These are phyloP conservation scores for Camponotus pennsylvanicus DNA, from an alignment of 1,140 invertebrate species.

Conservation along the genomic window DNA sequence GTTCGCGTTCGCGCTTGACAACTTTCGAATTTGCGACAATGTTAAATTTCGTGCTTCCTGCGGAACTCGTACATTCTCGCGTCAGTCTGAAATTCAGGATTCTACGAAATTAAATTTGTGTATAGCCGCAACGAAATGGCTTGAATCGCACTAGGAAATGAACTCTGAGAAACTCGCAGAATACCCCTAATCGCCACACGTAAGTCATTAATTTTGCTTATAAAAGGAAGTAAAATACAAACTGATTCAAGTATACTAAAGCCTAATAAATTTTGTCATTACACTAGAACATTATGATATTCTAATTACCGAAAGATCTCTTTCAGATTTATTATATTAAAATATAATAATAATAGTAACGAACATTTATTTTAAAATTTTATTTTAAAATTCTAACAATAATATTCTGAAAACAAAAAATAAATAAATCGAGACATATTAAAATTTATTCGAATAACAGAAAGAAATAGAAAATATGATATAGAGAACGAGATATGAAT, in stretches of 20 bases:
- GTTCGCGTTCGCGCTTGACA: neutral
- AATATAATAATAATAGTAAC: too few relatives aligned
- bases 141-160: slow-evolving; percentile 20
- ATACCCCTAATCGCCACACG: slow-evolving; percentile 2
- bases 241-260: too few relatives aligned
- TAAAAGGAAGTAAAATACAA: neutral
- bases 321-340: neutral
- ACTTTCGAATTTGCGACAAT: slow-evolving; percentile 22
- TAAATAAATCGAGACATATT: neutral
- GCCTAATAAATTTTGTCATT: too few relatives aligned
- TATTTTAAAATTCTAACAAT: too few relatives aligned
- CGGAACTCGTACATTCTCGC: neutral
- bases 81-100: neutral
- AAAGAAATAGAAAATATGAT: neutral
- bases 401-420: neutral
- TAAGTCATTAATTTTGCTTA: slow-evolving; percentile 3
- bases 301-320: neutral
- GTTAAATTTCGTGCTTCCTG: slow-evolving; percentile 46
- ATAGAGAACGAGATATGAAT: neutral
- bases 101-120: slow-evolving; percentile 8
- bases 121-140: neutral
- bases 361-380: too few relatives aligned
- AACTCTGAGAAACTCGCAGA: neutral
- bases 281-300: neutral
- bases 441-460: neutral